Percentiles rank a stretch among this genome's conserved stretches.
Evolutionary conservation across 1,140 invertebrate genomes (phyloP).

Genomic region (Aradophagus sp.): DNA sequence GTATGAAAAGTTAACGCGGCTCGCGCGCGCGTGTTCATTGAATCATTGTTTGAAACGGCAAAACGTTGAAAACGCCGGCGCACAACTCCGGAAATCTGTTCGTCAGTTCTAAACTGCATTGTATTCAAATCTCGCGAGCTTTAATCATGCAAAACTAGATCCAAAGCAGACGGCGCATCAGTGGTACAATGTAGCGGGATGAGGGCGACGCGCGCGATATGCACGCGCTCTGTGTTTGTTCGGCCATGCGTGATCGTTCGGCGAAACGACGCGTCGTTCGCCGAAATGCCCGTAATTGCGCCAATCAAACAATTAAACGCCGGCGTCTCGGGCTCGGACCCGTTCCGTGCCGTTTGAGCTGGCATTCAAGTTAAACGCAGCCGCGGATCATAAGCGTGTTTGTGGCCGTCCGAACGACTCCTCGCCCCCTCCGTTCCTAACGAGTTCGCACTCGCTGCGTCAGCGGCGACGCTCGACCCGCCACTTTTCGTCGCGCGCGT

Average conservation of each 20-base stretch:
- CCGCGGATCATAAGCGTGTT: too few relatives aligned
- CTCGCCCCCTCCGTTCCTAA: too few relatives aligned
- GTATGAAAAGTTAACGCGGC: too few relatives aligned
- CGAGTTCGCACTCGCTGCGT: too few relatives aligned
- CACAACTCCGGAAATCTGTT: slow-evolving; percentile 4
- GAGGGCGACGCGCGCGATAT: slow-evolving; percentile 10
- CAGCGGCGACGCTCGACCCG: too few relatives aligned
- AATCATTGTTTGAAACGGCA: not conserved
- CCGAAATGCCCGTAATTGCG: slow-evolving; percentile 7
- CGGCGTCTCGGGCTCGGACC: slow-evolving; percentile 1
- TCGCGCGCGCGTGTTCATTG: too few relatives aligned
- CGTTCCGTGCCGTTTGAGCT: slow-evolving; percentile 3
- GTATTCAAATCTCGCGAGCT: not conserved
- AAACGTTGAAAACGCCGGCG: too few relatives aligned
- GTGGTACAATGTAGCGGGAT: slow-evolving; percentile 4
- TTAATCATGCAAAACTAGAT: slow-evolving; percentile 20
- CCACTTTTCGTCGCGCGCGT: too few relatives aligned
- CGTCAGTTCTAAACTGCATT: slow-evolving; percentile 5
- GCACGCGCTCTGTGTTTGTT: slow-evolving; percentile 3
- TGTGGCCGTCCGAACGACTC: too few relatives aligned
- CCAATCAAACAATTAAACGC: slow-evolving; percentile 24
- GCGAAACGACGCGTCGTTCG: not conserved
- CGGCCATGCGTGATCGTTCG: slow-evolving; percentile 7
- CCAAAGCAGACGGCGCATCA: slow-evolving; percentile 8
- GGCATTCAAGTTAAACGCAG: slow-evolving; percentile 1